phyloP scores from a whole-genome alignment of 2,888 invertebrate species.

The Cheilosia soror region DNA sequence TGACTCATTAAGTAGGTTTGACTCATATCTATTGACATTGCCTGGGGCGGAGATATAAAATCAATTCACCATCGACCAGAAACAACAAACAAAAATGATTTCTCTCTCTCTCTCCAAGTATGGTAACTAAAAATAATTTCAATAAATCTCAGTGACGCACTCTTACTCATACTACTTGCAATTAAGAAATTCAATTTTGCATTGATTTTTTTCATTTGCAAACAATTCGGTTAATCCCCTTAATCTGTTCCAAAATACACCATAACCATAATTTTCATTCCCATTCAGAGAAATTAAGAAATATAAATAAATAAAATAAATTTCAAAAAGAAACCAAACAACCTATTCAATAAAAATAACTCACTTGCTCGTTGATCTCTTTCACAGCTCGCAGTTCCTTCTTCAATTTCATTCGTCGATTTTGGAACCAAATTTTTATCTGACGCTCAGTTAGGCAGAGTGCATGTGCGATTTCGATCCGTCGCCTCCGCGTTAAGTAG shows the following conservation, averaged over 20 bases:
- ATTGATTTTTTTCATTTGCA: constrained; percentile 9
- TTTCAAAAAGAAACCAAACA: constrained; percentile 29
- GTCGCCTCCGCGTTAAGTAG: constrained; percentile 96
- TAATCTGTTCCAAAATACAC: constrained; percentile 57
- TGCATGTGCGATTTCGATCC: constrained; percentile 98
- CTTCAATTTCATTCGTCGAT: constrained; percentile 98
- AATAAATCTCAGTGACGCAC: constrained; percentile 69
- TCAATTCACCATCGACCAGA: constrained; percentile 13
- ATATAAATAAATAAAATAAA: constrained; percentile 65
- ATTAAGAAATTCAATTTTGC: constrained; percentile 51
- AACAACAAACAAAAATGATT: neutral
- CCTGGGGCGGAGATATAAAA: neutral
- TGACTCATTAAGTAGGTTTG: constrained; percentile 31
- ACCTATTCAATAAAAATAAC: constrained; percentile 68
- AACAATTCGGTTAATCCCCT: constrained; percentile 63
- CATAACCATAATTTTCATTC: constrained; percentile 65
- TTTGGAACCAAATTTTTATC: constrained; percentile 99
- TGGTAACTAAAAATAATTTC: constrained; percentile 33
- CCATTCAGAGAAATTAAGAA: constrained; percentile 59
- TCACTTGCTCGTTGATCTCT: constrained; percentile 94
- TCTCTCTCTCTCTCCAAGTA: neutral
- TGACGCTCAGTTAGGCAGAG: constrained; percentile 98
- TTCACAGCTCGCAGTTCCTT: constrained; percentile 97
- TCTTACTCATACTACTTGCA: constrained; percentile 19
- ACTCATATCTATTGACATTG: constrained; percentile 31